Conservation (phyloP, 2,888 invertebrate genomes). For the Magallana nippona region DNA sequence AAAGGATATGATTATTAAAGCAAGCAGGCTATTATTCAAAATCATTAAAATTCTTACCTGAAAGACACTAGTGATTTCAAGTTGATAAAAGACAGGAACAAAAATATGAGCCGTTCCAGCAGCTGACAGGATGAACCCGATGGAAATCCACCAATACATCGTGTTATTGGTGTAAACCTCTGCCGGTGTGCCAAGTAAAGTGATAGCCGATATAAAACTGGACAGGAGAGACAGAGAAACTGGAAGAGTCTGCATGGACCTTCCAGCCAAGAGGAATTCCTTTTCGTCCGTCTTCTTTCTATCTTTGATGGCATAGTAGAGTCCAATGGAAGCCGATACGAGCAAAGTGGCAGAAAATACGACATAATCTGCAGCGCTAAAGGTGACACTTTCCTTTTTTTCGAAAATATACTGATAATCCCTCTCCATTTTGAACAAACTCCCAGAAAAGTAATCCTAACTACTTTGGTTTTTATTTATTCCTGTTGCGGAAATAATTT, state of each 20-base stretch:
- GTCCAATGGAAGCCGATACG: conserved; percentile 69
- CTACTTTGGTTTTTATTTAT: not conserved
- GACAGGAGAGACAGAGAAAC: conserved; percentile 75
- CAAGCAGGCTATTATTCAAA: too few species aligned
- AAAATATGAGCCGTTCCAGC: conserved; percentile 65
- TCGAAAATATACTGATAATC: conserved; percentile 56
- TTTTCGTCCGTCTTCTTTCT: conserved; percentile 63
- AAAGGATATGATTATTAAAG: too few species aligned
- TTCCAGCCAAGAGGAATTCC: conserved; percentile 71
- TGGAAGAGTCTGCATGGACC: conserved; percentile 70
- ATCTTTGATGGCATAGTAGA: conserved; percentile 70
- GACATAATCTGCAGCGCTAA: conserved; percentile 66
- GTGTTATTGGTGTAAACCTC: conserved; percentile 74
- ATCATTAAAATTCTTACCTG: conserved; percentile 56
- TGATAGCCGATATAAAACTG: conserved; percentile 76
- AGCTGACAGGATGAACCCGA: conserved; percentile 70
- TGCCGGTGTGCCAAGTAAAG: conserved; percentile 72
- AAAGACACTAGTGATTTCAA: conserved; percentile 67
- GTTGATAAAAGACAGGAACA: conserved; percentile 66
- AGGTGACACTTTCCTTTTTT: conserved; percentile 52
- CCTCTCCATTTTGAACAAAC: conserved; percentile 43
- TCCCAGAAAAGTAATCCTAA: not conserved
- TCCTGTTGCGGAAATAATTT: too few species aligned
- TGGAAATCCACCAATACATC: conserved; percentile 68
- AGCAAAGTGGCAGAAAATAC: conserved; percentile 65